Percentiles rank a stretch among this genome's conserved stretches.
These are phyloP conservation scores for Axea sp. DNA, from an alignment of 2,888 invertebrate genomes.

Conservation along the genomic window DNA sequence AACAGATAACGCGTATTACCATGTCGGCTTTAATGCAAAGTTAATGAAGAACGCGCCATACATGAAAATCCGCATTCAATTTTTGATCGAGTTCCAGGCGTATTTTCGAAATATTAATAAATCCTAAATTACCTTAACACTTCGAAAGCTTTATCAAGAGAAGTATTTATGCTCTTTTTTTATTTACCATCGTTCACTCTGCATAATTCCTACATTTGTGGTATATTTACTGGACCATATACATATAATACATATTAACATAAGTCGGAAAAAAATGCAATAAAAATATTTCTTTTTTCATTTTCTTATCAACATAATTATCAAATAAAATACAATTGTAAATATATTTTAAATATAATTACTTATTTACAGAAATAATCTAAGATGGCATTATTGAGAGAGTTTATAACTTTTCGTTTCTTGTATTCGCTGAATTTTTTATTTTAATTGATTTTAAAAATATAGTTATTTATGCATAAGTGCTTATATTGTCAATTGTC, in stretches of 20 bases:
- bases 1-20: slow-evolving; percentile 57
- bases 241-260: background rate
- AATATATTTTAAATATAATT: too few relatives aligned
- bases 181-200: slow-evolving; percentile 12
- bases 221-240: background rate
- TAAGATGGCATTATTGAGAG: too few relatives aligned
- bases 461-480: too few relatives aligned
- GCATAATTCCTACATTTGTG: slow-evolving; percentile 32
- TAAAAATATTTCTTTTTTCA: too few relatives aligned
- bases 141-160: slow-evolving; percentile 28
- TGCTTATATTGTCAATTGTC: too few relatives aligned
- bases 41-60: slow-evolving; percentile 60
- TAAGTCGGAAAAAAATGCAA: background rate
- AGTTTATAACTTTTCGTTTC: too few relatives aligned
- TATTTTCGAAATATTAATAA: slow-evolving; percentile 51
- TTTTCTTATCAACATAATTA: too few relatives aligned
- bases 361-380: too few relatives aligned
- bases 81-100: slow-evolving; percentile 50
- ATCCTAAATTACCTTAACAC: slow-evolving; percentile 46
- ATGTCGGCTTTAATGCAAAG: slow-evolving; percentile 59
- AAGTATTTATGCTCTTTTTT: slow-evolving; percentile 21
- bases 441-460: too few relatives aligned
- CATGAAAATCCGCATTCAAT: slow-evolving; percentile 58
- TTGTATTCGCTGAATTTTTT: too few relatives aligned
- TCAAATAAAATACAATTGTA: too few relatives aligned